Evolutionary conservation across 2,888 invertebrate species (phyloP), one percentile per base, ranked within the genome.

Genomic region (Siphlonurus alternatus): DNA sequence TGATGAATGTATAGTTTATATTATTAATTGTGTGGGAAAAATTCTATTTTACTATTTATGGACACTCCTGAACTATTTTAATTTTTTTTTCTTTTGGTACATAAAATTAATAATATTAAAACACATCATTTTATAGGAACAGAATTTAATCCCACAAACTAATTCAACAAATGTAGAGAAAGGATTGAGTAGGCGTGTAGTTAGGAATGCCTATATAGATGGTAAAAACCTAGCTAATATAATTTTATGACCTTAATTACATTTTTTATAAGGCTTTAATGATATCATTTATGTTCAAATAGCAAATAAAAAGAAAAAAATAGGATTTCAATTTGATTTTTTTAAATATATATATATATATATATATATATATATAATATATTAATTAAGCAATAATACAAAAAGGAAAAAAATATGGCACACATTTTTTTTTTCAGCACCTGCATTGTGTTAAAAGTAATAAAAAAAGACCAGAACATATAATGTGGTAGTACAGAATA

Each of bases 311-410:
- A 51, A 63, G 24, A 65, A 25, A 63, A 38, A 63, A 59, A 54
- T 63, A 64, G 61, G n/a, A n/a, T n/a, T n/a, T n/a, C n/a, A n/a
- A n/a, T n/a, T n/a, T n/a, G n/a, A n/a, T n/a, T 53, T 63, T 60
- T 63, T 25, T 54, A 59, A 54, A 63, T 63, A 59, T 54, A 59
- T 54, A 64, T 63, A 59, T 25, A 64, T 59, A 63, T 25, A 63
- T 25, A 63, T 63, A 64, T 63, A 63, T 63, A 63, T 64, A 63
- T 64, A 64, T 38, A 38, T 38, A 60, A 25, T 62, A 62, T 62
- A 62, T 62, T 18, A 25, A 1, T 63, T 15, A 15, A 62, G 20
- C 25, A 3, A 53, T 24, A 15, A 5, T 53, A 61, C 7, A 3
- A 7, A 3, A 62, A 25, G 2, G 20, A n/a, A 54, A 62, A 25